Percentiles rank a stretch among this genome's conserved stretches.
Evolutionary conservation across 2,797 vertebrate genomes (phyloP).

Genomic region (Semaprochilodus insignis): DNA sequence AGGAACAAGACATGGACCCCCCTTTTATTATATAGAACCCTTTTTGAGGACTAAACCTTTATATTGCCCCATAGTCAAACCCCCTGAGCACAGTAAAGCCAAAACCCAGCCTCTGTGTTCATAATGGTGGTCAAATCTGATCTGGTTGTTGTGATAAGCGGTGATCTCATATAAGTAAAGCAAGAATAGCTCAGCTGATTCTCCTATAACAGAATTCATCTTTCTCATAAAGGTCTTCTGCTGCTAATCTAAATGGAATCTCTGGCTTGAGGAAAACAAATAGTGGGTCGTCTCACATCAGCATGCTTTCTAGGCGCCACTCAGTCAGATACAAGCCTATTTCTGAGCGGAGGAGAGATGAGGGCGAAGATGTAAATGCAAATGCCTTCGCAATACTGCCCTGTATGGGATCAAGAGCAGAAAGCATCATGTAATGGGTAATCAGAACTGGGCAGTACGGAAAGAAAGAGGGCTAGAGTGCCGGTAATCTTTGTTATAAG

Average conservation of each 20-base stretch:
- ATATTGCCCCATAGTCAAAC: neutral
- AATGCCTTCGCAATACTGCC: constrained; percentile 25
- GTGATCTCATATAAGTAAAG: constrained; percentile 19
- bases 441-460: neutral
- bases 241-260: constrained; percentile 54
- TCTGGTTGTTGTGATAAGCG: neutral
- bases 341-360: constrained; percentile 23
- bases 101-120: neutral
- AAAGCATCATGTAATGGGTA: neutral
- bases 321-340: constrained; percentile 20
- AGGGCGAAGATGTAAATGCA: neutral
- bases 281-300: constrained; percentile 45
- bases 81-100: neutral
- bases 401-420: constrained; percentile 11
- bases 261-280: constrained; percentile 27
- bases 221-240: constrained; percentile 39
- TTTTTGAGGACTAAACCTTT: no score
- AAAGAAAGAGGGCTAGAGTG: no score
- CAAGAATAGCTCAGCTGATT: constrained; percentile 30
- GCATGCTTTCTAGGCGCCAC: constrained; percentile 27
- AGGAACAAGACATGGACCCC: no score
- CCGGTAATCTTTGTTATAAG: no score
- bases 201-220: constrained; percentile 38
- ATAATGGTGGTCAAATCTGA: constrained; percentile 23
- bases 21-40: no score